Conservation (phyloP, 2,888 invertebrate species). For the Rapana venosa region DNA sequence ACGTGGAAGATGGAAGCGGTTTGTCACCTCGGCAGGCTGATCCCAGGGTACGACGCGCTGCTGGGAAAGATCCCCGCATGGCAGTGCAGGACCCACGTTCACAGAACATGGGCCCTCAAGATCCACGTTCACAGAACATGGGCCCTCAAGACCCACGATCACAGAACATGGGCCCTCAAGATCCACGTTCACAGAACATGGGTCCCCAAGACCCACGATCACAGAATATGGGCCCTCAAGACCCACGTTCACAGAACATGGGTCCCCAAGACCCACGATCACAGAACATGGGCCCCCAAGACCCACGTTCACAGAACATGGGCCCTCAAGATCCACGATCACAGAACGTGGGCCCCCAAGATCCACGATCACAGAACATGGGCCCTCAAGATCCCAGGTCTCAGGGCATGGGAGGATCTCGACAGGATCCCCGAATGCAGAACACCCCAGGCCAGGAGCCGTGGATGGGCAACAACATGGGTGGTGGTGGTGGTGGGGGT, state of each 20-base stretch:
- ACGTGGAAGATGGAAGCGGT: conserved; percentile 15
- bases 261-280: conserved; percentile 39
- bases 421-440: conserved; percentile 30
- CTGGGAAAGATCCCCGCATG: conserved; percentile 13
- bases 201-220: conserved; percentile 38
- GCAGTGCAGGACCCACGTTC: conserved; percentile 44
- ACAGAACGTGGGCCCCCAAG: conserved; percentile 31
- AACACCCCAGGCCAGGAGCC: conserved; percentile 9
- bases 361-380: conserved; percentile 45
- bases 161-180: conserved; percentile 19
- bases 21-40: conserved; percentile 14
- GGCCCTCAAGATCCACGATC: conserved; percentile 50
- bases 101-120: conserved; percentile 41
- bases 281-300: conserved; percentile 15
- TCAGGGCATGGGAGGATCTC: conserved; percentile 17
- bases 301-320: conserved; percentile 5
- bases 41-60: conserved; percentile 36
- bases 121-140: conserved; percentile 9
- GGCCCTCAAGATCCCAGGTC: conserved; percentile 36
- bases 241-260: conserved; percentile 43
- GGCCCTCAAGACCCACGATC: conserved; percentile 10
- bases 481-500: background rate
- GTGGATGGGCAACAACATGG: conserved; percentile 38
- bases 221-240: background rate
- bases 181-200: conserved; percentile 45